Percentiles rank a stretch among this genome's conserved stretches.
Conservation (phyloP, 1,140 invertebrate genomes). For the Bathynomus jamesi region DNA sequence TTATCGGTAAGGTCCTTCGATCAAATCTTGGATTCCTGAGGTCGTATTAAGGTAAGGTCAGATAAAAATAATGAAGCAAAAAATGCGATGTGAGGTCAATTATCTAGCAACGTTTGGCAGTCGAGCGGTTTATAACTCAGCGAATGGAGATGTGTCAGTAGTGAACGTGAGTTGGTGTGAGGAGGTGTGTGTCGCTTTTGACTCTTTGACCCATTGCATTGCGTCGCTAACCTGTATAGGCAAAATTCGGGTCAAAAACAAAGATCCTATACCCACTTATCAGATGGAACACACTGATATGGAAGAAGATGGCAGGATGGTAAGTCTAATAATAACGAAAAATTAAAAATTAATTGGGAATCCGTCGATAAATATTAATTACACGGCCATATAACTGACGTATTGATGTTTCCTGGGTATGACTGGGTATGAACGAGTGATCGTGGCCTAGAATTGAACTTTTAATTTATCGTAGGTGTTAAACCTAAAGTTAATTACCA, state of each 20-base stretch:
- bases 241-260: conserved; percentile 87
- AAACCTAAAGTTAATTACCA: too few relatives aligned
- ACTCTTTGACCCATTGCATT: conserved; percentile 8
- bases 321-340: conserved; percentile 41
- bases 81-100: conserved; percentile 4
- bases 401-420: too few relatives aligned
- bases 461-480: too few relatives aligned
- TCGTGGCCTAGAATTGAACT: too few relatives aligned
- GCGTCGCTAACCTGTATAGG: conserved; percentile 44
- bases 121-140: neutral
- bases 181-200: conserved; percentile 9
- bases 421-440: too few relatives aligned
- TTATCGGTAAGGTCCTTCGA: neutral
- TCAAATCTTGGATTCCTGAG: neutral
- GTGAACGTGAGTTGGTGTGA: conserved; percentile 24
- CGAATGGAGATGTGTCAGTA: conserved; percentile 13
- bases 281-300: conserved; percentile 72
- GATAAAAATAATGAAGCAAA: neutral
- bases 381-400: too few relatives aligned
- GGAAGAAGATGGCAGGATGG: conserved; percentile 54
- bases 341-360: neutral
- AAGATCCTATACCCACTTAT: conserved; percentile 74
- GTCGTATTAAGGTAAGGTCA: neutral
- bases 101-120: conserved; percentile 17
- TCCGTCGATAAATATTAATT: neutral